phyloP scores from a whole-genome alignment of 2,797 vertebrate genomes.

The Enteromius unitaeniatus region DNA sequence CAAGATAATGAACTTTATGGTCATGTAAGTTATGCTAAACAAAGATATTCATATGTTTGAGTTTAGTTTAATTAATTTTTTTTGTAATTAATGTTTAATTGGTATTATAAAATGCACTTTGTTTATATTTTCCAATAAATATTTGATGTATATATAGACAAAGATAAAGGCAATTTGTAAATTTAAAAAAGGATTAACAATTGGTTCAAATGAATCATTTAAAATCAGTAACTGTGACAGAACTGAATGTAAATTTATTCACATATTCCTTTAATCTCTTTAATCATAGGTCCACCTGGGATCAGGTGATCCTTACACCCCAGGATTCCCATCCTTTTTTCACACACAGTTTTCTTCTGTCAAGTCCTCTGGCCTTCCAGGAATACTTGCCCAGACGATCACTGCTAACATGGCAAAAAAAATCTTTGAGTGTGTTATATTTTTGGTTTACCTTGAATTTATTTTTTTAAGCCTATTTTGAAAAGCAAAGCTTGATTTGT shows the following conservation, averaged over 20 bases:
- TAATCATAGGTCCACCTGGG: constrained; percentile 89
- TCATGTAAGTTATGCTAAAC: constrained; percentile 82
- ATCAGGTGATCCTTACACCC: constrained; percentile 93
- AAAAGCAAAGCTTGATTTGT: background rate
- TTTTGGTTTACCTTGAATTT: background rate
- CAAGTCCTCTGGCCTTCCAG: constrained; percentile 86
- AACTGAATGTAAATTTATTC: background rate
- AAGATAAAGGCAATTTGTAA: background rate
- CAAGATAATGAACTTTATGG: constrained; percentile 76
- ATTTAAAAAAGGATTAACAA: background rate
- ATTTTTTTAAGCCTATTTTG: background rate
- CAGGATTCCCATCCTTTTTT: constrained; percentile 96
- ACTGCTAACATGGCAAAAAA: constrained; percentile 65
- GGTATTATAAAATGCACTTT: background rate
- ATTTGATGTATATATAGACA: background rate
- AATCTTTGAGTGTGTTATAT: constrained; percentile 78
- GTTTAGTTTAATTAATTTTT: too few relatives aligned
- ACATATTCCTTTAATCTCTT: constrained; percentile 31
- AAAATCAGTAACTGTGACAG: background rate
- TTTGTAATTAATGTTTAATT: background rate
- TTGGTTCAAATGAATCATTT: background rate
- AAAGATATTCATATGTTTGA: background rate
- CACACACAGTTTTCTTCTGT: constrained; percentile 90
- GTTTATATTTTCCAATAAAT: background rate
- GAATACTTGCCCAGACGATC: constrained; percentile 89